Evolutionary conservation across 2,113 vertebrate species (phyloP), one percentile per base, ranked within the genome.

Genomic region (Leptosomus discolor): DNA sequence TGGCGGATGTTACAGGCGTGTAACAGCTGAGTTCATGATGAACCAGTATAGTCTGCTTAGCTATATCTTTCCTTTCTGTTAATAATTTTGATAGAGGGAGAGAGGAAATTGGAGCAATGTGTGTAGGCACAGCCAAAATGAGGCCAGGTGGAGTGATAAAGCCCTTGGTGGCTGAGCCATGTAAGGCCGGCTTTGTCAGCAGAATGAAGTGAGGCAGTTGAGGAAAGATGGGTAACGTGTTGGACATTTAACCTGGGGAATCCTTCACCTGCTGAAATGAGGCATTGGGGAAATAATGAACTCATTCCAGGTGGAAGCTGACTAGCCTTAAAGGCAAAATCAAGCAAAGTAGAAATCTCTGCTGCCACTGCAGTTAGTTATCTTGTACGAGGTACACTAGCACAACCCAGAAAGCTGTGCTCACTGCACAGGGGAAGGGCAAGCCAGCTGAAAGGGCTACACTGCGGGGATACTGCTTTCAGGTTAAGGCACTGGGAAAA

Each of bases 91-190:
- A 63, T 6, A 86, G 45, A 87, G 21, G 30, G 32, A 90, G 50
- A 65, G 39, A 78, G 69, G 77, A 94, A 96, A 92, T 90, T 19
- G 87, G 53, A 96, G 65, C 41, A 89, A 70, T 37, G 23, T 82
- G 87, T 87, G 73, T 61, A 96, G 83, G 77, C 73, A 95, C 39
- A 79, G 65, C 37, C 36, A 81, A 63, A 92, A 92, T 27, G 76
- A 89, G 89, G 79, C 92, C 90, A 95, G 78, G 65, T 78, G 94
- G 89, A 79, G 51, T 61, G 57, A 76, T 51, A 95, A 88, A 96
- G 82, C 39, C 74, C 60, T 78, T 0, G 0, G 65, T 77, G 80
- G n/a, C 36, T 95, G 64, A 93, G 73, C 70, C 69, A 39, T 18
- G 12, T 80, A 46, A 90, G 48, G 43, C 50, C 48, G 76, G 54